phyloP scores from a whole-genome alignment of 2,888 invertebrate genomes.

The Eilema depressum region DNA sequence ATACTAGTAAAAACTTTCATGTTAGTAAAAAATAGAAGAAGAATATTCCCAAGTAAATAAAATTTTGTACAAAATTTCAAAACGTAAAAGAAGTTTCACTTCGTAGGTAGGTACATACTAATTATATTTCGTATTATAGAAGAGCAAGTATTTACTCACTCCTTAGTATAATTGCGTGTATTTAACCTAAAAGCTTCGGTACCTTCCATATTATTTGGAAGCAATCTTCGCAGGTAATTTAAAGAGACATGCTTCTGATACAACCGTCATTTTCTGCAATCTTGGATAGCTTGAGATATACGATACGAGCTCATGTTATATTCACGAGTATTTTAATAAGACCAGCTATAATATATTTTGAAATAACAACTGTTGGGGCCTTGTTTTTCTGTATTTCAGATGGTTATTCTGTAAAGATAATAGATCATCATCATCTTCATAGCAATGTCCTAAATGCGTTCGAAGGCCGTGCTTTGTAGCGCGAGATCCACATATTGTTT shows the following conservation, averaged over 20 bases:
- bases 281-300: conserved; percentile 6
- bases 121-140: neutral
- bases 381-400: too few relatives aligned
- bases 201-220: neutral
- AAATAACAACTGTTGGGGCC: neutral
- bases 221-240: neutral
- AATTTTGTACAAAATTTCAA: neutral
- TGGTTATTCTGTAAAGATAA: too few relatives aligned
- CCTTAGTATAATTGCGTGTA: neutral
- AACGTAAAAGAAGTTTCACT: neutral
- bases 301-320: neutral
- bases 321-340: neutral
- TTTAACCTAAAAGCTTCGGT: neutral
- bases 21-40: neutral
- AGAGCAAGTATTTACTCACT: neutral
- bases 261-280: neutral
- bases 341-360: neutral
- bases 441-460: too few relatives aligned
- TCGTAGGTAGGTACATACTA: neutral
- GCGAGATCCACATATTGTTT: too few relatives aligned
- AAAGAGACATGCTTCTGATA: neutral
- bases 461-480: too few relatives aligned
- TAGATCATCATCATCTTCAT: too few relatives aligned
- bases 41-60: neutral
- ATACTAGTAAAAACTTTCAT: neutral